Evolutionary conservation across 2,113 vertebrate genomes (phyloP).

Genomic region (Montifringilla adamsi): DNA sequence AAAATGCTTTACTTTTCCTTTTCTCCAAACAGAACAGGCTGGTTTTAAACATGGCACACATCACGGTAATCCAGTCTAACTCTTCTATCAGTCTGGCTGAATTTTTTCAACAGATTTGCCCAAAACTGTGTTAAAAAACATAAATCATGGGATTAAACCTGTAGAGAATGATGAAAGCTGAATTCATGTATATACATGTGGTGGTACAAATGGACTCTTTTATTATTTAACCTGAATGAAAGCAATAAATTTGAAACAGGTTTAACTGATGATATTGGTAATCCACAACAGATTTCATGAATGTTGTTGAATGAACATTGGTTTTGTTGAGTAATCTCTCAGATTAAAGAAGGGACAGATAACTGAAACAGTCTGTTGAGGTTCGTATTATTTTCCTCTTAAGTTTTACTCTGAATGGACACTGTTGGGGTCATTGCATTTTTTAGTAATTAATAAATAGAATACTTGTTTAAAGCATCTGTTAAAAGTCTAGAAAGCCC

Average conservation of each 20-base stretch:
- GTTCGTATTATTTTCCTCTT: constrained; percentile 56
- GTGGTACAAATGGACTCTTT: constrained; percentile 80
- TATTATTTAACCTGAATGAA: constrained; percentile 82
- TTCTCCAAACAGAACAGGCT: constrained; percentile 46
- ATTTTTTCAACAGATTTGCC: constrained; percentile 73
- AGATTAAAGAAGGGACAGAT: constrained; percentile 74
- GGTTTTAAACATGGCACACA: constrained; percentile 63
- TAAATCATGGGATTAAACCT: constrained; percentile 82
- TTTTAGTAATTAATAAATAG: constrained; percentile 51
- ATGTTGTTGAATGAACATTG: constrained; percentile 78
- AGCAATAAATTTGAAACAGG: constrained; percentile 85
- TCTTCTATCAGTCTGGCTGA: constrained; percentile 71
- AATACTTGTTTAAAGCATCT: background rate
- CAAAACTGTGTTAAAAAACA: constrained; percentile 75
- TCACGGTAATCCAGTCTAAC: constrained; percentile 63
- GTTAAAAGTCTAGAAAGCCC: background rate
- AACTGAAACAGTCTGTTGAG: constrained; percentile 75
- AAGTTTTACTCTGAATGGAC: constrained; percentile 54
- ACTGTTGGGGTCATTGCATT: background rate
- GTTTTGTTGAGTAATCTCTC: constrained; percentile 80
- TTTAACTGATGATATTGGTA: constrained; percentile 80
- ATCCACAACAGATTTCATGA: constrained; percentile 81
- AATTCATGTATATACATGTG: constrained; percentile 80
- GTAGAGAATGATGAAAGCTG: constrained; percentile 79
- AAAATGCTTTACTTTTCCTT: constrained; percentile 52